Conservation (phyloP, 2,113 vertebrate species). For the Telmatochromis brachygnathus region DNA sequence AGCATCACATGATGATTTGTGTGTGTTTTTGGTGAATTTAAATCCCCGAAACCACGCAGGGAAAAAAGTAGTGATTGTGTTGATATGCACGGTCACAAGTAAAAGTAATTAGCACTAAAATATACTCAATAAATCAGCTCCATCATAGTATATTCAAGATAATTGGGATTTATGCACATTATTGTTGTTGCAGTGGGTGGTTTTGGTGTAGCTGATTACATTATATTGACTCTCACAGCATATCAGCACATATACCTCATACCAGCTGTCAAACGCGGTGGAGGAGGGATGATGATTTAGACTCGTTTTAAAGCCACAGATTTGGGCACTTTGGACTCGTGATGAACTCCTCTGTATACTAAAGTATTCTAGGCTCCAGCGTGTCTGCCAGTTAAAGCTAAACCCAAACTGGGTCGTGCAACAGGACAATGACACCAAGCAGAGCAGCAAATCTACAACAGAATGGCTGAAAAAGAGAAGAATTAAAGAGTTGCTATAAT, state of each 20-base stretch:
- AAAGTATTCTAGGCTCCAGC: not conserved
- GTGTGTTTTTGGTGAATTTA: not conserved
- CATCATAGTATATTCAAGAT: accelerated
- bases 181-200: not conserved
- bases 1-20: not conserved
- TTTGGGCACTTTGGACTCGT: not conserved
- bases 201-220: not conserved
- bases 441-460: not conserved
- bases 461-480: not conserved
- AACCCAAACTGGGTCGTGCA: accelerated
- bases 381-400: accelerated
- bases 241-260: not conserved
- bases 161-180: not conserved
- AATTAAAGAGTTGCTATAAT: not conserved
- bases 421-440: not conserved
- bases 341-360: not conserved
- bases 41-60: not conserved
- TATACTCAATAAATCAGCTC: not conserved
- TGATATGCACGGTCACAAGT: not conserved
- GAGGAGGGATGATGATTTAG: not conserved
- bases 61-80: not conserved
- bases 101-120: not conserved
- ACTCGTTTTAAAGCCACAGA: not conserved
- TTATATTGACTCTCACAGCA: not conserved
- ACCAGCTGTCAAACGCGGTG: not conserved